Base-by-base conservation (phyloP, 1,140 invertebrate genomes). In the Mizuhopecten yessoensis region DNA sequence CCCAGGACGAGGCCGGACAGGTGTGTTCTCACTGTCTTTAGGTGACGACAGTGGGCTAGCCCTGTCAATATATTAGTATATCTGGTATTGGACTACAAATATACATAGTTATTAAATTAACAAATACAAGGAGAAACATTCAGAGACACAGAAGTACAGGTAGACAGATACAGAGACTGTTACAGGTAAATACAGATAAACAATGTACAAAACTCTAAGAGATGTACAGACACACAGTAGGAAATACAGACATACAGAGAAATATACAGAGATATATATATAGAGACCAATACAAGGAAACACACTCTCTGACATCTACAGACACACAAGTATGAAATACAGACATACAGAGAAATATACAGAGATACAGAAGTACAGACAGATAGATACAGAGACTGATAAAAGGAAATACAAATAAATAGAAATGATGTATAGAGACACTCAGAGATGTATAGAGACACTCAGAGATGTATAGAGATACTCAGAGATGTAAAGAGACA, bases 11-110 rank as follows among this genome's bases (percentile, higher is more conserved):
- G 97, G n/a, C 98, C 98, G 45, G 98, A 98, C 34, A 99, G 97
- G 97, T 99, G 99, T 0, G 98, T 99, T 49, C 99, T 96, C 0
- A 99, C 98, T 0, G 98, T 99, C 90, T 98, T 98, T 93, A 99
- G 96, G 96, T 99, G 99, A 20, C 99, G 97, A 95, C 98, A 99
- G 96, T 99, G 99, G 13, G 99, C 98, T 86, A 99, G 96, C 99
- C 97, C 97, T 97, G 90, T 34, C 93, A 92, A 45, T 87, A 20
- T 9, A 86, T 23, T n/a, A 88, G n/a, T n/a, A 34, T 49, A 57
- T 57, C 13, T 23, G 13, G 15, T 20, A 29, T 75, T 29, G 1
- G 57, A 75, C 5, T 23, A 87, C 17, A 87, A 90, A 90, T 86
- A n/a, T 45, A 49, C 33, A 45, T 45, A 88, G 57, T 5, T 75